Evolutionary conservation across 2,888 invertebrate species (phyloP), one percentile per base, ranked within the genome.

Genomic region (Eupithecia vulgata): DNA sequence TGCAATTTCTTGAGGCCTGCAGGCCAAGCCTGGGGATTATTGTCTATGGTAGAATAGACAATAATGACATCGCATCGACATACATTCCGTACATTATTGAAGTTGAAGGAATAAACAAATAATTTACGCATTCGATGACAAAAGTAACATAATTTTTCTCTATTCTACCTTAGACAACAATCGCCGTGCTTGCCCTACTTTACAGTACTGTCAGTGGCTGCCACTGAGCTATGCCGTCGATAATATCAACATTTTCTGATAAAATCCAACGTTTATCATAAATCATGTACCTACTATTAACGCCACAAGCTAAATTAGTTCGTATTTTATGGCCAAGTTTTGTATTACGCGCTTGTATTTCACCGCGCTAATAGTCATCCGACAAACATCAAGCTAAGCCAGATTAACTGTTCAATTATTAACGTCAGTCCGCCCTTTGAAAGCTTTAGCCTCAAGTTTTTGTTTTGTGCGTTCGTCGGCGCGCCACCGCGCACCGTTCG

Each of bases 401-500:
- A 65, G 65, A 65, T 64, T 37, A 64, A 64, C 62, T 64, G 37
- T 64, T 64, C 13, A 64, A 64, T 64, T 64, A 64, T 64, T 64
- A 61, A 61, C 17, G 37, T 42, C 66, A 40, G 65, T 37, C 65
- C 17, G 42, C 40, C 42, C 66, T 66, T 66, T 66, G 42, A 64
- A 64, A 64, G 67, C 72, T 45, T 57, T 25, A 69, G 67, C 59
- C 68, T 70, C 72, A 65, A 65, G 69, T 70, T 70, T 73, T 75
- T 52, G 59, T 72, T 62, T 70, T 48, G 57, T 68, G 70, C 68
- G 75, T 75, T 70, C 72, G 30, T 40, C 67, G 82, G 82, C 81
- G 81, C 78, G 48, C 21, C 48, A 52, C 10, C 48, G n/a, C n/a
- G n/a, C n/a, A n/a, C n/a, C n/a, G n/a, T n/a, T n/a, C n/a, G 80